Base-by-base conservation (phyloP, 2,113 vertebrate genomes). In the Hylia prasina region DNA sequence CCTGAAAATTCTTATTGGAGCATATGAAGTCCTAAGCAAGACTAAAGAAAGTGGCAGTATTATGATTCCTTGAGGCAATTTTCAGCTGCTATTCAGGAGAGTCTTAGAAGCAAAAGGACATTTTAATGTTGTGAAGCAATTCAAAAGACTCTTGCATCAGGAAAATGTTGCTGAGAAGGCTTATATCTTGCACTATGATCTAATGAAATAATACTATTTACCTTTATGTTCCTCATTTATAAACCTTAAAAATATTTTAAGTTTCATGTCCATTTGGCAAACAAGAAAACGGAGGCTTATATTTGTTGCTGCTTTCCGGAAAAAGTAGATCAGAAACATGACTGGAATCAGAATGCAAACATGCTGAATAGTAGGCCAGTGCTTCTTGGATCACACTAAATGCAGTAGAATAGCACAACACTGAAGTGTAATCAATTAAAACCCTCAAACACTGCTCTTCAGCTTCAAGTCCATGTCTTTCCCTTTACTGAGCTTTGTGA, bases 311-410 rank as follows among this genome's bases (percentile, higher is more conserved):
- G 33, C 24, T 86, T 81, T 86, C 35, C 27, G 70, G 71, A 73
- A 88, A 82, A 94, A 42, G 82, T n/a, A 83, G 58, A 86, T 63
- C 58, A 90, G 80, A 83, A 90, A 47, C 86, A 90, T 89, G 94
- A 94, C 64, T 72, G 50, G 94, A 88, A 93, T 95, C 54, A 82
- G 50, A 91, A 95, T 80, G 75, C 28, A 53, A 91, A 57, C 19
- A 42, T 2, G 0, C 69, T 91, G 82, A 94, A 95, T 88, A 76
- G 66, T 22, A 88, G 70, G 63, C 63, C 76, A 88, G 57, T 47
- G 53, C n/a, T 90, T 76, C 66, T 82, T 94, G 90, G 90, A 90
- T 86, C 85, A 69, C 71, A 66, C n/a, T 57, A 76, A 92, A 82
- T 69, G 58, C 42, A 65, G 37, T 27, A 68, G 70, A 84, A 40